These are phyloP conservation scores for Rhinatrema bivittatum DNA, from an alignment of 2,797 vertebrate genomes.

Conservation along the genomic window DNA sequence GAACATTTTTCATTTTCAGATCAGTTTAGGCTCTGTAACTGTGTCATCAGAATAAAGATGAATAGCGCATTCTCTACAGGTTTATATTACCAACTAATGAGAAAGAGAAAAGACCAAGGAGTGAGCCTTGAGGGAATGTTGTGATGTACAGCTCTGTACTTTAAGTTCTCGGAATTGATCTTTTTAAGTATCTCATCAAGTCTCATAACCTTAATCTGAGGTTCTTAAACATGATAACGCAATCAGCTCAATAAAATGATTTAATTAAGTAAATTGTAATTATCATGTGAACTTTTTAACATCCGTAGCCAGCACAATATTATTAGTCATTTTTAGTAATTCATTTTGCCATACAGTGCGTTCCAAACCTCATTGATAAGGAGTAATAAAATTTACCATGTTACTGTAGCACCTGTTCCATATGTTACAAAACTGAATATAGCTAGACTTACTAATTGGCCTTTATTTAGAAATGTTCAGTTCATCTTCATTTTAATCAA, in stretches of 20 bases:
- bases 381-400: too few species aligned
- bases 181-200: constrained; percentile 11
- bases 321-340: constrained; percentile 3
- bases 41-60: neutral
- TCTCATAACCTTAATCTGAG: constrained; percentile 2
- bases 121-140: constrained; percentile 1
- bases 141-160: constrained; percentile 14
- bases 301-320: neutral
- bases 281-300: too few species aligned
- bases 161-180: constrained; percentile 1
- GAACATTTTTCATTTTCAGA: neutral
- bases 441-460: too few species aligned
- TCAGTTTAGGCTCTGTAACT: constrained; percentile 1
- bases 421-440: too few species aligned
- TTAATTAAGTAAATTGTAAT: too few species aligned
- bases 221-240: neutral
- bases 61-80: neutral
- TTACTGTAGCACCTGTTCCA: too few species aligned
- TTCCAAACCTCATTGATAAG: too few species aligned
- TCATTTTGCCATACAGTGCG: neutral
- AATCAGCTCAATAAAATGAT: constrained; percentile 7
- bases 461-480: too few species aligned
- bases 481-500: too few species aligned
- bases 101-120: neutral
- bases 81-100: neutral